Evolutionary conservation across 2,888 invertebrate species (phyloP).

Genomic region (Frankliniella fusca): DNA sequence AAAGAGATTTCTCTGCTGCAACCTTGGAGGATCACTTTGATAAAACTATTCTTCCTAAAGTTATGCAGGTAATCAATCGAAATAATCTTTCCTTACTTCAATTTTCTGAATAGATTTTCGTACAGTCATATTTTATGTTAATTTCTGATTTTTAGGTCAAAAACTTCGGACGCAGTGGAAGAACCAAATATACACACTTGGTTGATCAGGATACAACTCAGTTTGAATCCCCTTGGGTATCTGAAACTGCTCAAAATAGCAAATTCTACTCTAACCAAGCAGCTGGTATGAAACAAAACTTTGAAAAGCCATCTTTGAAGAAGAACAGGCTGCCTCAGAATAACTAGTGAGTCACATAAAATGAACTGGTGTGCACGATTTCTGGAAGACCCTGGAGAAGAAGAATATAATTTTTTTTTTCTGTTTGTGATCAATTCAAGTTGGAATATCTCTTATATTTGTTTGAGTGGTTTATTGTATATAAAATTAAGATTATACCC

Average conservation of each 20-base stretch:
- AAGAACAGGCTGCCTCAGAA: conserved; percentile 45
- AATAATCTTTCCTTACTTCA: background rate
- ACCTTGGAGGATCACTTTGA: conserved; percentile 99
- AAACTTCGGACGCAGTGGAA: conserved; percentile 97
- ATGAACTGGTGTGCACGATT: background rate
- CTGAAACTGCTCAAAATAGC: conserved; percentile 80
- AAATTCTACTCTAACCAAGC: conserved; percentile 84
- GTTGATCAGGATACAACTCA: conserved; percentile 99
- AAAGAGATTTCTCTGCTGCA: conserved; percentile 89
- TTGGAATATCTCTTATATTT: background rate
- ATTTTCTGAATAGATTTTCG: too few species aligned
- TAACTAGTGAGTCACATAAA: background rate
- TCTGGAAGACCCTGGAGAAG: background rate
- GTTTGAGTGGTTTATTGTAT: background rate
- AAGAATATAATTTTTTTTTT: background rate
- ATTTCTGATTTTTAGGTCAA: conserved; percentile 62
- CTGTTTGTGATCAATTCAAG: background rate
- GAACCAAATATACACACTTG: conserved; percentile 98
- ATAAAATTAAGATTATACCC: background rate
- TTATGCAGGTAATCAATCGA: conserved; percentile 73
- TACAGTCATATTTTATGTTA: background rate
- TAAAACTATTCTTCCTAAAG: conserved; percentile 96
- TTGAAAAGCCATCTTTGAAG: conserved; percentile 77
- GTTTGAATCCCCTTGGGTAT: conserved; percentile 96
- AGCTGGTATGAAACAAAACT: conserved; percentile 88